A percentile compares a stretch with the other conserved stretches of the same genome.
Evolutionary conservation across 2,113 vertebrate genomes (phyloP).

Genomic region (Seriola aureovittata): DNA sequence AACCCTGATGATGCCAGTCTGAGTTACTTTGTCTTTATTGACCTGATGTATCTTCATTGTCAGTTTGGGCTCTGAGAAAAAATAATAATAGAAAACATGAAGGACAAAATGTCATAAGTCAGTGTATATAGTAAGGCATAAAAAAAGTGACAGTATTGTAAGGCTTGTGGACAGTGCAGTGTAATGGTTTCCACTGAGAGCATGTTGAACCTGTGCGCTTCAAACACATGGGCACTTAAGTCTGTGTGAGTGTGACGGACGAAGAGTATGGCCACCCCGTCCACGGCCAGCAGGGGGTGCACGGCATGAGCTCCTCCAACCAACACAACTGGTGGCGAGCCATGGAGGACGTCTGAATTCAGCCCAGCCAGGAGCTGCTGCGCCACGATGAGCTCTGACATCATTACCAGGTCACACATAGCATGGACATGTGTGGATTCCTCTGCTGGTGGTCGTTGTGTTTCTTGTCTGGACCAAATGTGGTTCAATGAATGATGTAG

Average conservation of each 20-base stretch:
- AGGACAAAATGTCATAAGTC: too few species aligned
- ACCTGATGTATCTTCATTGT: too few species aligned
- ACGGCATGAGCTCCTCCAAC: slow-evolving; percentile 89
- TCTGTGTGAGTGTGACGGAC: slow-evolving; percentile 93
- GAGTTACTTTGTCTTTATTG: too few species aligned
- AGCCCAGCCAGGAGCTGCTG: slow-evolving; percentile 84
- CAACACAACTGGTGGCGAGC: slow-evolving; percentile 94
- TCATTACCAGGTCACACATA: background rate
- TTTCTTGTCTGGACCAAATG: too few species aligned
- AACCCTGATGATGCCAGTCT: too few species aligned
- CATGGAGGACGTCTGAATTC: slow-evolving; percentile 97
- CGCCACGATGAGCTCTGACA: slow-evolving; percentile 93
- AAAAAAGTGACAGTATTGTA: too few species aligned
- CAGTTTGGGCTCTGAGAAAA: too few species aligned
- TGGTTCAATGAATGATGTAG: too few species aligned
- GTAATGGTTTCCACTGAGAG: slow-evolving; percentile 90
- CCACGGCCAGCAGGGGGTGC: slow-evolving; percentile 93
- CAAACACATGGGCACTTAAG: slow-evolving; percentile 91
- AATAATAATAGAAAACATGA: too few species aligned
- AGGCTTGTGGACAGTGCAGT: slow-evolving; percentile 91
- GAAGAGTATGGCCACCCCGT: slow-evolving; percentile 97
- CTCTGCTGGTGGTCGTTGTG: too few species aligned
- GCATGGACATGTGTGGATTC: too few species aligned
- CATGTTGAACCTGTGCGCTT: slow-evolving; percentile 91
- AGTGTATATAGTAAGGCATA: too few species aligned